Conservation (phyloP, 2,888 invertebrate species). For the Heliconius sara region DNA sequence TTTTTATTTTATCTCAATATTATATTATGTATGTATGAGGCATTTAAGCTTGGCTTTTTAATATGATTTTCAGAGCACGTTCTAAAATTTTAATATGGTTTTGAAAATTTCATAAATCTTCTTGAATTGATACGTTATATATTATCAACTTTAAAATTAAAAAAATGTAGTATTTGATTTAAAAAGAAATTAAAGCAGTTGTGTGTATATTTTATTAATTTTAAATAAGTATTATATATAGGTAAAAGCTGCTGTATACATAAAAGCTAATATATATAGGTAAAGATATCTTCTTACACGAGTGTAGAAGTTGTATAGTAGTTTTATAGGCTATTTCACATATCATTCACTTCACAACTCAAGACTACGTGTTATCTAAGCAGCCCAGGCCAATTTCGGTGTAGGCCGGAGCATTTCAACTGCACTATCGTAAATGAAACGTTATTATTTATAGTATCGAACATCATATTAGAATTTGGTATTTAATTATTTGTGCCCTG, state of each 20-base stretch:
- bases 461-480: not conserved
- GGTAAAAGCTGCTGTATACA: too few relatives aligned
- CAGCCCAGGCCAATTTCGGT: not conserved
- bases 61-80: constrained; percentile 7
- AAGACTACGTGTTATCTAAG: not conserved
- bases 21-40: not conserved
- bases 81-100: not conserved
- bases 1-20: constrained; percentile 11
- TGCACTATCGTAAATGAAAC: not conserved
- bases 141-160: not conserved
- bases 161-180: not conserved
- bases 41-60: not conserved
- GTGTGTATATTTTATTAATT: not conserved
- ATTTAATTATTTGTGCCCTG: too few relatives aligned
- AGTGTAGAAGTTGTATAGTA: too few relatives aligned
- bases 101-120: not conserved
- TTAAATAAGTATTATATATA: not conserved
- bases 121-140: not conserved
- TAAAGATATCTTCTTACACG: too few relatives aligned
- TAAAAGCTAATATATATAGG: too few relatives aligned
- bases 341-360: not conserved
- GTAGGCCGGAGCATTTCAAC: not conserved
- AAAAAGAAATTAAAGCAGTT: too few relatives aligned
- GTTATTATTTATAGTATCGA: not conserved
- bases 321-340: not conserved